These are phyloP conservation scores for Euplexia lucipara DNA, from an alignment of 2,888 invertebrate species.

Conservation along the genomic window DNA sequence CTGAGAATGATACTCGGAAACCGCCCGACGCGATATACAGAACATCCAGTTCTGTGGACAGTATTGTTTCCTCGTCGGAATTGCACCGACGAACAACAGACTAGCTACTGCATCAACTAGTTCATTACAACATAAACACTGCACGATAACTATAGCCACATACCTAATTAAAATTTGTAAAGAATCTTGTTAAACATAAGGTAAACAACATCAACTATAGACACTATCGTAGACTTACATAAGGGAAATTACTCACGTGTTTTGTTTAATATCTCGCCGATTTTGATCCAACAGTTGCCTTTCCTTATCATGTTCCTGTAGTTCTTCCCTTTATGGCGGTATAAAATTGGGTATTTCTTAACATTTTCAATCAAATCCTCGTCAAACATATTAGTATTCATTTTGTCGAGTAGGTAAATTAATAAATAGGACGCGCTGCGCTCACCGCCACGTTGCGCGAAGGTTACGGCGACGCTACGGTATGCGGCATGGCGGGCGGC, in stretches of 20 bases:
- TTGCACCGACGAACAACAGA: too few relatives aligned
- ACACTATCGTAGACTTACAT: not conserved
- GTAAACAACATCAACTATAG: not conserved
- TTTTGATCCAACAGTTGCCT: constrained; percentile 48
- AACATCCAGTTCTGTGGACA: not conserved
- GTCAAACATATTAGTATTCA: constrained; percentile 44
- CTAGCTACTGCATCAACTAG: not conserved
- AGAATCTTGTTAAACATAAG: constrained; percentile 11
- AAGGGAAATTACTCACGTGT: constrained; percentile 40
- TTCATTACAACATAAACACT: constrained; percentile 5
- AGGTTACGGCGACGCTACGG: constrained; percentile 47
- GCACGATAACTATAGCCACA: not conserved
- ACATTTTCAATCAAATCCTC: constrained; percentile 49
- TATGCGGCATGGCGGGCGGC: constrained; percentile 47
- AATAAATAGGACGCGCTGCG: constrained; percentile 23
- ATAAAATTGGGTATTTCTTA: constrained; percentile 49
- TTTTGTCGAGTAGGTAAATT: constrained; percentile 18
- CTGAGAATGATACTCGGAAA: not conserved
- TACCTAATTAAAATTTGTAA: not conserved
- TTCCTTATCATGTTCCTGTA: constrained; percentile 36
- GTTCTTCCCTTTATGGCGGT: constrained; percentile 40
- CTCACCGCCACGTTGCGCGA: constrained; percentile 32
- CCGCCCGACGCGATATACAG: not conserved
- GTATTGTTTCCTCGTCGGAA: too few relatives aligned
- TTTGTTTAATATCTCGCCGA: constrained; percentile 32